Percentiles rank a stretch among this genome's conserved stretches.
These are phyloP conservation scores for Crotalus helleri DNA, from an alignment of 2,113 vertebrate species.

Conservation along the genomic window DNA sequence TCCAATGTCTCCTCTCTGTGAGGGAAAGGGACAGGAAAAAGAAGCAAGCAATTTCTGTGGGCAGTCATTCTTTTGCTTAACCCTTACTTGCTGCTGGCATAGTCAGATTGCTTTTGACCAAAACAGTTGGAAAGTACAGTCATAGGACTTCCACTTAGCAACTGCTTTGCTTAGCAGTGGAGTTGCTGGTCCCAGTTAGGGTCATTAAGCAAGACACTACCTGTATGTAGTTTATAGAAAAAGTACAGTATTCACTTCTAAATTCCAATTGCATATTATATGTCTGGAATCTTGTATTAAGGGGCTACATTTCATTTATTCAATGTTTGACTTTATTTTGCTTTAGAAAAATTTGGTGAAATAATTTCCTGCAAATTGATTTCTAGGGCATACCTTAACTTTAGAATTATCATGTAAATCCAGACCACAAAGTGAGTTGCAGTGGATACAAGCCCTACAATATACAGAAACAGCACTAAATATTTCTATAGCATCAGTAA, in stretches of 20 bases:
- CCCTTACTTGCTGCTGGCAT: background rate
- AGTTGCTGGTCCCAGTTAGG: background rate
- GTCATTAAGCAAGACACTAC: background rate
- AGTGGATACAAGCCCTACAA: slow-evolving; percentile 58
- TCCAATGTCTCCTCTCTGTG: background rate
- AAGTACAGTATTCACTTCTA: slow-evolving; percentile 1
- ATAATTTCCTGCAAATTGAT: slow-evolving; percentile 15
- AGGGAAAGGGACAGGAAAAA: background rate
- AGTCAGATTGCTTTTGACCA: background rate
- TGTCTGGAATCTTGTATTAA: slow-evolving; percentile 7
- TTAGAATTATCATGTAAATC: slow-evolving; percentile 46
- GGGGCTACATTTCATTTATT: slow-evolving; percentile 27
- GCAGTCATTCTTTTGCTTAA: background rate
- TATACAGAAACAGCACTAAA: slow-evolving; percentile 68
- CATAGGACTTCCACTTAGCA: background rate
- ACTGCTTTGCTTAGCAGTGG: background rate
- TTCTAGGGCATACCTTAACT: slow-evolving; percentile 68
- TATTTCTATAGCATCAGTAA: slow-evolving; percentile 66
- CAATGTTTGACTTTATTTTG: background rate
- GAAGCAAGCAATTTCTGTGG: background rate
- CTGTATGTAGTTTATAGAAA: background rate
- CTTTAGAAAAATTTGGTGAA: slow-evolving; percentile 1
- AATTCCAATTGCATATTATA: slow-evolving; percentile 8
- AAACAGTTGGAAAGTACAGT: background rate
- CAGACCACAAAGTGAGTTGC: slow-evolving; percentile 40